These are phyloP conservation scores for Trochalopteron elliotii DNA, from an alignment of 2,113 vertebrate genomes.

Conservation along the genomic window DNA sequence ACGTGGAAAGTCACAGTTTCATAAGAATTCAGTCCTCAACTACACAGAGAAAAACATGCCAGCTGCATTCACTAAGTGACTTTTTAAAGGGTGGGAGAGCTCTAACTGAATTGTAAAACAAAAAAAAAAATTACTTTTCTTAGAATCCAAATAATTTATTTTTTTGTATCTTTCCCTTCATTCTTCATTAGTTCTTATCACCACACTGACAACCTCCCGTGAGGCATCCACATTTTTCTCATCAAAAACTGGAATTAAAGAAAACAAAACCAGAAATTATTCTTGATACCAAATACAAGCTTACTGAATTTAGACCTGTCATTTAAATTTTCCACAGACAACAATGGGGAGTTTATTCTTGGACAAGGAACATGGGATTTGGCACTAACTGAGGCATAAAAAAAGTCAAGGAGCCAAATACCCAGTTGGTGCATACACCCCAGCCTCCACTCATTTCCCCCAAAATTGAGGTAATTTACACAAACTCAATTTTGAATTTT, in stretches of 20 bases:
- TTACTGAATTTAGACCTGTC: not conserved
- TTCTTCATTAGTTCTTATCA: not conserved
- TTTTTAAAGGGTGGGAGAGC: not conserved
- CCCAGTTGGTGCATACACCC: rapidly evolving
- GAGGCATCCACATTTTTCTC: not conserved
- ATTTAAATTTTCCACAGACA: not conserved
- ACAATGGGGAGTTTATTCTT: not conserved
- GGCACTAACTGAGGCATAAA: not conserved
- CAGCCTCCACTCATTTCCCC: not conserved
- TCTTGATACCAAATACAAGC: not conserved
- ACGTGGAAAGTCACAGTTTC: not conserved
- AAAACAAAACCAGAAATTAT: not conserved
- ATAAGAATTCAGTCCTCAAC: not conserved
- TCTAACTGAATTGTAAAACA: not conserved
- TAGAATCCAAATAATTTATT: not conserved
- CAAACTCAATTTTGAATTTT: not conserved
- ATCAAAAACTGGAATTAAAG: not conserved
- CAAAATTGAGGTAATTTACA: not conserved
- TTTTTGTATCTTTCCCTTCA: not conserved
- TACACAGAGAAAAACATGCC: not conserved
- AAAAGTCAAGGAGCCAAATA: not conserved
- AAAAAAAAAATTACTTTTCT: not conserved
- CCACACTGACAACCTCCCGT: not conserved
- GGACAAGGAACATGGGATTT: not conserved
- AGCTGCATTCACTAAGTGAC: not conserved